Conservation (phyloP, 2,888 invertebrate species). For the Charanyca ferruginea region DNA sequence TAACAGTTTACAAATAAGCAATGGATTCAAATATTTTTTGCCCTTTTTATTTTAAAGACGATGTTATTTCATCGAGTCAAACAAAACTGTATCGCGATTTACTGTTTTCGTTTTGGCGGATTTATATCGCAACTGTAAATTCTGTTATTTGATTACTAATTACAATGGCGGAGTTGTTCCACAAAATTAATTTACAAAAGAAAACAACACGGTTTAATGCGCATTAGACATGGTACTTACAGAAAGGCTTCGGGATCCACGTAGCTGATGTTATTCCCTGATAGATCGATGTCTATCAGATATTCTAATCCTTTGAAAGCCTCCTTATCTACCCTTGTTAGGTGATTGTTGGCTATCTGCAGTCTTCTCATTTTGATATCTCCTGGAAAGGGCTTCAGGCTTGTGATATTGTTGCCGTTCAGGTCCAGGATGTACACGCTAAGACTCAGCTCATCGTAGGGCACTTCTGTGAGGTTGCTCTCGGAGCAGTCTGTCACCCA, state of each 20-base stretch:
- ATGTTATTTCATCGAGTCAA: conserved; percentile 37
- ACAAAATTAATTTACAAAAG: conserved; percentile 17
- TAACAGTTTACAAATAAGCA: conserved; percentile 37
- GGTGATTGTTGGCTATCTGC: conserved; percentile 93
- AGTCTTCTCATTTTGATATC: conserved; percentile 93
- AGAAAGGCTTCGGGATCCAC: conserved; percentile 93
- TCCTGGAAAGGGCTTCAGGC: conserved; percentile 92
- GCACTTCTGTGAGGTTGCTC: conserved; percentile 93
- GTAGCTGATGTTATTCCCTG: conserved; percentile 92
- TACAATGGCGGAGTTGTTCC: conserved; percentile 27
- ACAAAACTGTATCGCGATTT: conserved; percentile 14
- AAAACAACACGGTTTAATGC: conserved; percentile 1
- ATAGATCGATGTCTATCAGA: conserved; percentile 93
- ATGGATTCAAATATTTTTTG: conserved; percentile 19
- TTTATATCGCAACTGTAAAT: conserved; percentile 26
- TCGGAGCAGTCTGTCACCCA: conserved; percentile 95
- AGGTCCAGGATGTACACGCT: conserved; percentile 94
- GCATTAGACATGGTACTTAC: conserved; percentile 83
- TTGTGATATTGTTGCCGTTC: conserved; percentile 93
- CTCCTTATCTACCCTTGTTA: conserved; percentile 91
- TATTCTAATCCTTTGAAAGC: conserved; percentile 93
- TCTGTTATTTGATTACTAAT: conserved; percentile 47
- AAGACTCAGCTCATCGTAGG: conserved; percentile 93
- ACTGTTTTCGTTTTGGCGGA: conserved; percentile 23
- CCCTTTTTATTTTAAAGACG: conserved; percentile 23